Evolutionary conservation across 2,888 invertebrate genomes (phyloP).

Genomic region (Drosophila longiperda): DNA sequence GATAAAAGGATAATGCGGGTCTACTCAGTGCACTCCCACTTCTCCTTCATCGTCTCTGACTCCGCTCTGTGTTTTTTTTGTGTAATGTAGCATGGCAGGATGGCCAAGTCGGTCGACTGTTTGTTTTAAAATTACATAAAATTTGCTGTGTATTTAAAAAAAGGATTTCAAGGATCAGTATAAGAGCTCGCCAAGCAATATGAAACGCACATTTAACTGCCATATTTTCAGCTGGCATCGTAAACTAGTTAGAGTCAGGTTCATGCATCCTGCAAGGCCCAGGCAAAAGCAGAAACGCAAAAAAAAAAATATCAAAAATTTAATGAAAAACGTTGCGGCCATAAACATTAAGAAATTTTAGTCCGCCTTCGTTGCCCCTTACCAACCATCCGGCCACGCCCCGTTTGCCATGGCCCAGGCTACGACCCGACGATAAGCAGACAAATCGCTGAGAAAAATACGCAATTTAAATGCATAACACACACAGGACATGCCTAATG

Average conservation of each 20-base stretch:
- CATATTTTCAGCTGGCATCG: constrained; percentile 71
- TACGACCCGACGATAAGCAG: constrained; percentile 80
- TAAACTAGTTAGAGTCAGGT: constrained; percentile 78
- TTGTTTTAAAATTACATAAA: constrained; percentile 82
- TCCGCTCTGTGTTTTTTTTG: constrained; percentile 40
- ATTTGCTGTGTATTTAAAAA: constrained; percentile 69
- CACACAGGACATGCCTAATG: constrained; percentile 85
- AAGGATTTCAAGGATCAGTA: constrained; percentile 56
- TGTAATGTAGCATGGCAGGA: constrained; percentile 67
- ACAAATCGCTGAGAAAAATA: constrained; percentile 85
- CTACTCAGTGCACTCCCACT: constrained; percentile 15
- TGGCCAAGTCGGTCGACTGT: constrained; percentile 44
- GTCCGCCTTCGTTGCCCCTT: constrained; percentile 31
- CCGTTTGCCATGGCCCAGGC: constrained; percentile 14
- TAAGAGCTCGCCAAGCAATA: constrained; percentile 42
- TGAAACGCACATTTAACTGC: constrained; percentile 71
- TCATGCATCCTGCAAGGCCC: constrained; percentile 20
- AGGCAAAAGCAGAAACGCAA: not conserved
- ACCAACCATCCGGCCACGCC: constrained; percentile 8
- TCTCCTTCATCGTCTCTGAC: not conserved
- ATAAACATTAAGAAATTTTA: constrained; percentile 80
- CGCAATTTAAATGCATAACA: constrained; percentile 86
- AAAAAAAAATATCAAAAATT: constrained; percentile 53
- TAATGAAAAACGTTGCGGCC: constrained; percentile 81
- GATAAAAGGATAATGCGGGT: constrained; percentile 83